Evolutionary conservation across 2,113 vertebrate species (phyloP), one percentile per base, ranked within the genome.

Genomic region (Entomyzon cyanotis): DNA sequence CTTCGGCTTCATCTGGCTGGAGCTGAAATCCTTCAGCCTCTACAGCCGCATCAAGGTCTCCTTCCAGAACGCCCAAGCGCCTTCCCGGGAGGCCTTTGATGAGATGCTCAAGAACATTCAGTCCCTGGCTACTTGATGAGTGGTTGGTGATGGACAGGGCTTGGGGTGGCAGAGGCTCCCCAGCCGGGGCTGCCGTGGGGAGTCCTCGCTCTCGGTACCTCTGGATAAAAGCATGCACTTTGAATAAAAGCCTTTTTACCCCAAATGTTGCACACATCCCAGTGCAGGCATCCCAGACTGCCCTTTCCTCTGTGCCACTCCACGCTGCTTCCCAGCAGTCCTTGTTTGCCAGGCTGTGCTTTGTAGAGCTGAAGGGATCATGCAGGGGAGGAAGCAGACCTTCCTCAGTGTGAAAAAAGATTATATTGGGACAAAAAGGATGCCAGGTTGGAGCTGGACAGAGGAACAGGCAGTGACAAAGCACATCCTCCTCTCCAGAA

Each of bases 1-100:
- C 49, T 99, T 99, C 3, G 99, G 99, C 23, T 99, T 99, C 98
- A 99, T 99, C 97, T 99, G 99, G 99, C 97, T 99, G 95, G 99
- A 99, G 97, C 98, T 99, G 49, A 99, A 99, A 92, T 99, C 99
- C 73, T 99, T 99, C 97, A 99, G 99, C 86, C 97, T 99, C 74
- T 99, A 99, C 98, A 99, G 99, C 96, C 97, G 99, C 41, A 98
- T 99, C 96, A 99, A 98, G 76, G 99, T 99, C 94, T 91, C 98
- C 79, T 99, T 99, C 95, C 98, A 98, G 95, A 99, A 99, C 0
- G 99, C 99, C 1, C 97, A 99, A 0, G 98, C 99, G 0, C 99
- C 99, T 1, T 98, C 98, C 91, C 97, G 98, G 15, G 99, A 99
- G 97, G 98, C 98, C 55, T 99, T 99, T 3, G 99, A 99, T 10